Evolutionary conservation across 2,797 vertebrate species (phyloP).

Genomic region (Lagorchestes hirsutus): DNA sequence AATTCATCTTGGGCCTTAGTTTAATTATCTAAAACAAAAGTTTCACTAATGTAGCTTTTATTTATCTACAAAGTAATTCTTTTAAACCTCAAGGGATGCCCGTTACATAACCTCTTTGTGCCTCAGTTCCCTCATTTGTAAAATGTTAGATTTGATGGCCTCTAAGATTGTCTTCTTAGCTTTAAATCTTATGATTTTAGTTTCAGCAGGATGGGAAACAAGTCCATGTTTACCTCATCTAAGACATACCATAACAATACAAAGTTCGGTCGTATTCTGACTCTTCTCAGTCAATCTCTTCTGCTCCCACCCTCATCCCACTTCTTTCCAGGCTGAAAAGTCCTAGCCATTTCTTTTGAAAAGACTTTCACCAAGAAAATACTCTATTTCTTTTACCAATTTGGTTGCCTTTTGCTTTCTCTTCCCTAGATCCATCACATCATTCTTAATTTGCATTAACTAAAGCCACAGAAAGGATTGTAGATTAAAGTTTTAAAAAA

Average conservation of each 20-base stretch:
- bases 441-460: neutral
- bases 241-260: neutral
- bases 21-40: neutral
- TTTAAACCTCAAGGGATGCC: neutral
- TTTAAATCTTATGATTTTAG: neutral
- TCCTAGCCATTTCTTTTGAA: neutral
- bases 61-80: neutral
- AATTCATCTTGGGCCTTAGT: neutral
- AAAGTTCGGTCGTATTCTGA: neutral
- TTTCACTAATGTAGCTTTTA: neutral
- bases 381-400: neutral
- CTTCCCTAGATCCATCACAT: neutral
- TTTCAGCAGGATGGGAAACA: neutral
- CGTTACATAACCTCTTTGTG: neutral
- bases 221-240: neutral
- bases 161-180: neutral
- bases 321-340: neutral
- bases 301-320: neutral
- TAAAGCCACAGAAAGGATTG: neutral
- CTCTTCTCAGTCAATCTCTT: neutral
- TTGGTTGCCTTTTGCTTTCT: neutral
- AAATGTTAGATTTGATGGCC: neutral
- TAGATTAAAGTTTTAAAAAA: neutral
- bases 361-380: neutral
- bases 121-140: neutral